Evolutionary conservation across 2,113 vertebrate genomes (phyloP).

Genomic region (Pelusios castaneus): DNA sequence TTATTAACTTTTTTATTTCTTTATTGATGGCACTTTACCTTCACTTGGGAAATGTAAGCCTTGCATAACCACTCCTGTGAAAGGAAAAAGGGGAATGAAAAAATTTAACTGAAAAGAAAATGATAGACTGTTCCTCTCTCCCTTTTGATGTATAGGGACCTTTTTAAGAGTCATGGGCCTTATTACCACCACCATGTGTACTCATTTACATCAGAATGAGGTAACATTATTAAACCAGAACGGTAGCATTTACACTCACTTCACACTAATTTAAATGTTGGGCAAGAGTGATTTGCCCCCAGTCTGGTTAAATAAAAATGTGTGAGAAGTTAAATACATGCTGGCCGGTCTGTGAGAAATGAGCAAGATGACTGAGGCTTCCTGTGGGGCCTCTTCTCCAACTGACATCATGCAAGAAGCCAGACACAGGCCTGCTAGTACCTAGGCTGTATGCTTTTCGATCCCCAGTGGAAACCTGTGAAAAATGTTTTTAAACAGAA

Average conservation of each 20-base stretch:
- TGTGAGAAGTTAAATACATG: neutral
- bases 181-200: fast-evolving
- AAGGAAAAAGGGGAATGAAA: slow-evolving; percentile 7
- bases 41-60: slow-evolving; percentile 4
- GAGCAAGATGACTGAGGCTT: neutral
- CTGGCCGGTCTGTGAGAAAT: neutral
- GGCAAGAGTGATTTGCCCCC: slow-evolving; percentile 45
- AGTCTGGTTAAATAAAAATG: slow-evolving; percentile 62
- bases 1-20: neutral
- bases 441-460: neutral
- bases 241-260: slow-evolving; percentile 17
- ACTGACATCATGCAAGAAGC: neutral
- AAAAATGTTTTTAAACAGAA: neutral
- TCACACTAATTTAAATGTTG: neutral
- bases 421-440: neutral
- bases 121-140: neutral
- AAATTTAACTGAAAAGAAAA: slow-evolving; percentile 3
- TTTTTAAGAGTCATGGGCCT: neutral
- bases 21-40: neutral
- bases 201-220: neutral
- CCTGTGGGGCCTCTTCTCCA: neutral
- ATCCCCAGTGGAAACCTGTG: neutral
- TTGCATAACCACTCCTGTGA: slow-evolving; percentile 6
- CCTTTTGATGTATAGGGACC: neutral
- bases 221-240: neutral